Evolutionary conservation across 2,113 vertebrate species (phyloP), one percentile per base, ranked within the genome.

Genomic region (Cichladusa arquata): DNA sequence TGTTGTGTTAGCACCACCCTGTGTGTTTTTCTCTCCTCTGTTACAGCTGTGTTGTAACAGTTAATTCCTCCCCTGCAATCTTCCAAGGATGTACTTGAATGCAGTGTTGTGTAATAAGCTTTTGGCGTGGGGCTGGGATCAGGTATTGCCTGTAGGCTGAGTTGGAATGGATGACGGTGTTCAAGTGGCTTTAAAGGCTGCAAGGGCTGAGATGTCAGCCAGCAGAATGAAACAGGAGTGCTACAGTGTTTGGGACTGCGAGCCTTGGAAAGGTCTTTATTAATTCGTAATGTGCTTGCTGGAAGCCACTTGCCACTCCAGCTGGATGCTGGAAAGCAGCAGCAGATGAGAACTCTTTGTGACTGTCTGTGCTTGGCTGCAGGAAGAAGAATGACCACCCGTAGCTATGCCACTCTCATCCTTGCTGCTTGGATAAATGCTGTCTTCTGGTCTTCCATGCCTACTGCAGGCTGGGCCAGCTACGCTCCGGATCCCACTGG

Each of bases 401-500:
- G 64, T 20, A 99, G 98, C 31, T 99, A 99, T 53, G 93, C 98
- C 19, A 31, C 96, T 36, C 97, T 99, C 33, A 99, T 99, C 77
- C 86, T 98, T 89, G 98, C 98, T 42, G 99, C 99, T 11, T 99
- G 99, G 99, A 92, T 98, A 51, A 99, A 99, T 69, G 99, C 99
- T 10, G 93, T 99, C 31, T 99, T 99, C 92, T 99, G 99, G 99
- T 99, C 99, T 57, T 97, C 97, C 65, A 98, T 99, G 99, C 99
- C 99, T 5, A 60, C 98, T 10, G 51, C 98, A 47, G 99, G 99
- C 69, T 99, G 99, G 99, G 98, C 99, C 44, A 97, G 98, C 89
- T 99, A 99, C 4, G 99, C 99, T 70, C 99, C 99, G 0, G 99
- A 99, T 95, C 99, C 99, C 2, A 99, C 99, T 10, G 99, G 99